Conservation (phyloP, 2,113 vertebrate genomes). For the Triplophysa rosa region DNA sequence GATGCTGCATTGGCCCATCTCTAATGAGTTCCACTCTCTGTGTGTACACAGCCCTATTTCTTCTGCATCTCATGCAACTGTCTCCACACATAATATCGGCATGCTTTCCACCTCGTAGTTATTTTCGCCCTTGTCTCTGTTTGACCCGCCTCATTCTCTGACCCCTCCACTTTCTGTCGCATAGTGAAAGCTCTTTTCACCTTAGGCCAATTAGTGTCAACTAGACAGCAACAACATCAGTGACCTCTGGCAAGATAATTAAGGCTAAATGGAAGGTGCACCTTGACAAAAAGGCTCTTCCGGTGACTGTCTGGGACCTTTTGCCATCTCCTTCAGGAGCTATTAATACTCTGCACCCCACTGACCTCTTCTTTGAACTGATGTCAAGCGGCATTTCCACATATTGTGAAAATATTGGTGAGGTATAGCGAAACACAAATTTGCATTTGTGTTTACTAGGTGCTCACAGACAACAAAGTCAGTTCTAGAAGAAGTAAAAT, state of each 20-base stretch:
- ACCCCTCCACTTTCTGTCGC: conserved; percentile 46
- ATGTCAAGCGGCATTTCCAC: neutral
- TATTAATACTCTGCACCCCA: conserved; percentile 24
- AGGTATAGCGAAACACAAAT: neutral
- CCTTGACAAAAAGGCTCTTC: conserved; percentile 48
- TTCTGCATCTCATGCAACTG: conserved; percentile 54
- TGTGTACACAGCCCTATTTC: conserved; percentile 57
- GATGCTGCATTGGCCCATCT: conserved; percentile 59
- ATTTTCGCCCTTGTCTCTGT: conserved; percentile 42
- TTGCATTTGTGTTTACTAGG: neutral
- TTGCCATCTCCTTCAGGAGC: conserved; percentile 21
- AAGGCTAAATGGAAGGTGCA: conserved; percentile 55
- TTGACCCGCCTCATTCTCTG: conserved; percentile 47
- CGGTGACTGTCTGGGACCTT: conserved; percentile 31
- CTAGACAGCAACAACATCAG: conserved; percentile 60
- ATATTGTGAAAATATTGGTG: neutral
- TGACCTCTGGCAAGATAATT: conserved; percentile 69
- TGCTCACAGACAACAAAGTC: neutral
- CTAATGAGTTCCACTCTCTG: conserved; percentile 66
- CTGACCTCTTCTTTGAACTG: neutral
- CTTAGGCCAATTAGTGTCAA: conserved; percentile 71
- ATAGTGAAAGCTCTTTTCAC: conserved; percentile 67
- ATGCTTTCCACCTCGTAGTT: conserved; percentile 55
- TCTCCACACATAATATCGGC: conserved; percentile 38
- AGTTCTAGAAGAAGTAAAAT: too few relatives aligned